phyloP scores from a whole-genome alignment of 2,113 vertebrate species.

The Vanacampus margaritifer region DNA sequence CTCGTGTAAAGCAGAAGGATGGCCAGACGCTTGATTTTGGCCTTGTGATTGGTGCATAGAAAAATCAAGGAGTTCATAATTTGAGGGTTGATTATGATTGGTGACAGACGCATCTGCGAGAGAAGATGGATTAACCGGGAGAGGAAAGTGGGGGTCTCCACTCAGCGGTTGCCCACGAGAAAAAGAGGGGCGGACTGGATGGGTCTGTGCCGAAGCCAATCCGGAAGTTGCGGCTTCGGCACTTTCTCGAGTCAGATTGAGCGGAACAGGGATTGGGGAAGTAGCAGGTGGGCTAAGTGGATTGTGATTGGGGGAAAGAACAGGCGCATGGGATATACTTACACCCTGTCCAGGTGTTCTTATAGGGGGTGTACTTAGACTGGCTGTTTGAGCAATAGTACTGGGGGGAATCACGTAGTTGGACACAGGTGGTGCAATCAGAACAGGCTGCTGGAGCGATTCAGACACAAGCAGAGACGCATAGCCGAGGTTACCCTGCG shows the following conservation, averaged over 20 bases:
- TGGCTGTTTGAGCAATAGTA: slow-evolving; percentile 64
- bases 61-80: slow-evolving; percentile 82
- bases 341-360: slow-evolving; percentile 55
- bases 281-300: slow-evolving; percentile 61
- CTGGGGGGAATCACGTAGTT: slow-evolving; percentile 78
- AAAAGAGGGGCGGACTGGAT: slow-evolving; percentile 51
- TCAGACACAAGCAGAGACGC: slow-evolving; percentile 85
- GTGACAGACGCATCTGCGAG: slow-evolving; percentile 38
- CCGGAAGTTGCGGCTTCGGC: slow-evolving; percentile 57
- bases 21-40: slow-evolving; percentile 54
- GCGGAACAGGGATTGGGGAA: slow-evolving; percentile 52
- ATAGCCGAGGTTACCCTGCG: slow-evolving; percentile 84
- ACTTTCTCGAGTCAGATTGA: slow-evolving; percentile 75
- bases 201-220: slow-evolving; percentile 48
- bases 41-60: slow-evolving; percentile 72
- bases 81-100: slow-evolving; percentile 67
- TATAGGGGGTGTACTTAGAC: slow-evolving; percentile 60
- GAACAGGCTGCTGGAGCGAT: slow-evolving; percentile 80
- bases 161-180: slow-evolving; percentile 54
- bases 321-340: slow-evolving; percentile 40
- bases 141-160: slow-evolving; percentile 51
- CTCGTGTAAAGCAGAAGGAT: slow-evolving; percentile 59
- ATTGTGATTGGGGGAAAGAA: slow-evolving; percentile 57
- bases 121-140: slow-evolving; percentile 60
- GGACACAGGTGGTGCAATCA: slow-evolving; percentile 87